A percentile compares a stretch with the other conserved stretches of the same genome.
phyloP scores from a whole-genome alignment of 1,140 invertebrate genomes.

The Parasteatoda tepidariorum region DNA sequence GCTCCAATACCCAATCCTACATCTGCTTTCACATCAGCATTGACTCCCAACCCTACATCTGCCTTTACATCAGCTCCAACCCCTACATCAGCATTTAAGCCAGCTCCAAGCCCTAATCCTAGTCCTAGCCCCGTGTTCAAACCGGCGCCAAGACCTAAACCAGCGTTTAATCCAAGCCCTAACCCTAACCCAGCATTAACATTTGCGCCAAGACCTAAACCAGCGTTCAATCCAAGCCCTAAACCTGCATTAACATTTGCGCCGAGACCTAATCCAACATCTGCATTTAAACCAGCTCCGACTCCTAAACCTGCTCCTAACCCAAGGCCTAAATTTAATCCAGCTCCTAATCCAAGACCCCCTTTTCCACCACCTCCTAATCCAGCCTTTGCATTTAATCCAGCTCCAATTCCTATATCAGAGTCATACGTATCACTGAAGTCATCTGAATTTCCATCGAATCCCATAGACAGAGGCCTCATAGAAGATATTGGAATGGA shows the following conservation, averaged over 20 bases:
- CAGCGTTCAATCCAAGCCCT: neutral
- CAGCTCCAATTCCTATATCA: neutral
- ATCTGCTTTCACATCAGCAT: neutral
- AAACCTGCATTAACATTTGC: neutral
- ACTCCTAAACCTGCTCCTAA: neutral
- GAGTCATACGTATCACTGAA: neutral
- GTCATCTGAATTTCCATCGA: neutral
- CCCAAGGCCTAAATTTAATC: neutral
- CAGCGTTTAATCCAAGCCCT: neutral
- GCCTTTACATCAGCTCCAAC: neutral
- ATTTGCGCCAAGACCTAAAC: neutral
- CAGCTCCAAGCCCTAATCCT: neutral
- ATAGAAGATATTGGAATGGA: neutral
- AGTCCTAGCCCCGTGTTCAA: neutral
- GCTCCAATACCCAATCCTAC: conserved; percentile 3
- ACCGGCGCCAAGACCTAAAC: neutral
- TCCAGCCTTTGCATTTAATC: neutral
- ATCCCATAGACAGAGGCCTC: neutral
- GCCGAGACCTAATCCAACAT: neutral
- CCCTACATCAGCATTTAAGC: neutral
- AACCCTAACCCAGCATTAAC: neutral
- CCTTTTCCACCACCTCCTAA: too few relatives aligned
- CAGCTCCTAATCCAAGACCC: neutral
- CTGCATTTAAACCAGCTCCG: neutral
- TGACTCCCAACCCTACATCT: neutral